These are phyloP conservation scores for Tragelaphus oryx DNA, from an alignment of 2,797 vertebrate species.

Conservation along the genomic window DNA sequence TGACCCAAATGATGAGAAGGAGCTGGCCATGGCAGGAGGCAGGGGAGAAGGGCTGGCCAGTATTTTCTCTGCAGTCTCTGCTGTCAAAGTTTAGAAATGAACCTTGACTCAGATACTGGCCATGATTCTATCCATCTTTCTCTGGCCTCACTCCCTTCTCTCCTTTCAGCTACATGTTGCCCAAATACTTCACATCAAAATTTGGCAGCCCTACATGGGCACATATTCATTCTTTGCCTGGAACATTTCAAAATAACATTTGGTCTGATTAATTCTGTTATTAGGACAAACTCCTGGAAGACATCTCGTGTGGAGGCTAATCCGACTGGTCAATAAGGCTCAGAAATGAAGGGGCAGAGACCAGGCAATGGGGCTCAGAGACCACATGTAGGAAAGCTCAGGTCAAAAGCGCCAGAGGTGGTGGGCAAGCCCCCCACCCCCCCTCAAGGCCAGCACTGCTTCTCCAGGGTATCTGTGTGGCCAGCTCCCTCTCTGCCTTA, in stretches of 20 bases:
- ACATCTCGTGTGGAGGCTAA: not conserved
- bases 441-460: not conserved
- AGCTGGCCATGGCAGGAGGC: not conserved
- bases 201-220: not conserved
- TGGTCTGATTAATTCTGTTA: not conserved
- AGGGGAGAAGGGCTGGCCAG: not conserved
- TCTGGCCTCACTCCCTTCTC: not conserved
- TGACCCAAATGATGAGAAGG: not conserved
- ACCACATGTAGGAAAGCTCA: accelerated
- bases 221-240: not conserved
- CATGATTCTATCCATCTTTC: not conserved
- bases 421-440: not conserved
- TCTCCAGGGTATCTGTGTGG: accelerated
- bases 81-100: not conserved
- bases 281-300: constrained; percentile 18
- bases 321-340: not conserved
- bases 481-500: not conserved
- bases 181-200: not conserved
- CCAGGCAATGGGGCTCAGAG: not conserved
- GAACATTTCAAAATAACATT: constrained; percentile 34
- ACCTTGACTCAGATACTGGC: not conserved
- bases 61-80: not conserved
- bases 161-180: not conserved
- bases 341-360: not conserved
- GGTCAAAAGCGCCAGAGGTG: accelerated